phyloP scores from a whole-genome alignment of 1,140 invertebrate species.

The Ridgeia piscesae region DNA sequence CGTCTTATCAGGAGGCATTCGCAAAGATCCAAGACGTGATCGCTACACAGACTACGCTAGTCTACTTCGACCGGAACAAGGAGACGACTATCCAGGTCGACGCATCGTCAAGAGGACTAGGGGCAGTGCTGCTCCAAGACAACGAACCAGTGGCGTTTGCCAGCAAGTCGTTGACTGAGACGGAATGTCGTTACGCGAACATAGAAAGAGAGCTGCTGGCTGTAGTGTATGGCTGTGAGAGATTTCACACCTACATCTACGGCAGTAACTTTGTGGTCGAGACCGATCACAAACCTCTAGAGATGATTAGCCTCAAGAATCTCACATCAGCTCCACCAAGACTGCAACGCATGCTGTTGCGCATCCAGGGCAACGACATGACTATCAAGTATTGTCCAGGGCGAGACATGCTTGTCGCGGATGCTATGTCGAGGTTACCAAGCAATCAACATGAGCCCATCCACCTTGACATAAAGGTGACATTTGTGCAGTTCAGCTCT shows the following conservation, averaged over 20 bases:
- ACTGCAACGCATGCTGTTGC: too few relatives aligned
- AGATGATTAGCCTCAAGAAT: slow-evolving; percentile 55
- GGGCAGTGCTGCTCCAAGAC: slow-evolving; percentile 57
- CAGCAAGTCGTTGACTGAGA: too few relatives aligned
- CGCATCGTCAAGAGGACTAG: slow-evolving; percentile 46
- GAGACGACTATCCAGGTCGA: slow-evolving; percentile 38
- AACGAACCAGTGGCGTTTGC: slow-evolving; percentile 40
- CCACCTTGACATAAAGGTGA: background rate
- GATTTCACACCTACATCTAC: slow-evolving; percentile 22
- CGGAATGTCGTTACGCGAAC: slow-evolving; percentile 24
- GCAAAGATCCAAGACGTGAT: slow-evolving; percentile 34
- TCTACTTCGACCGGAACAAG: slow-evolving; percentile 38
- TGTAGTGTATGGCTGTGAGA: slow-evolving; percentile 19
- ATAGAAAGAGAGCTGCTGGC: slow-evolving; percentile 29
- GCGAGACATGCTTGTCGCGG: slow-evolving; percentile 56
- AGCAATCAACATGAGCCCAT: slow-evolving; percentile 14
- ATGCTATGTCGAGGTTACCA: slow-evolving; percentile 32
- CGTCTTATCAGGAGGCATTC: slow-evolving; percentile 27
- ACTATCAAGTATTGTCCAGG: slow-evolving; percentile 50
- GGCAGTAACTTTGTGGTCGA: slow-evolving; percentile 23
- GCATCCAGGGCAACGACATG: slow-evolving; percentile 57
- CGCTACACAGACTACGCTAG: slow-evolving; percentile 30
- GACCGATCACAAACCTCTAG: slow-evolving; percentile 37
- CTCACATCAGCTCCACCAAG: slow-evolving; percentile 50
- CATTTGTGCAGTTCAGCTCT: slow-evolving; percentile 6